A percentile compares a stretch with the other conserved stretches of the same genome.
Conservation (phyloP, 2,888 invertebrate species). For the Argyra leucocephala region DNA sequence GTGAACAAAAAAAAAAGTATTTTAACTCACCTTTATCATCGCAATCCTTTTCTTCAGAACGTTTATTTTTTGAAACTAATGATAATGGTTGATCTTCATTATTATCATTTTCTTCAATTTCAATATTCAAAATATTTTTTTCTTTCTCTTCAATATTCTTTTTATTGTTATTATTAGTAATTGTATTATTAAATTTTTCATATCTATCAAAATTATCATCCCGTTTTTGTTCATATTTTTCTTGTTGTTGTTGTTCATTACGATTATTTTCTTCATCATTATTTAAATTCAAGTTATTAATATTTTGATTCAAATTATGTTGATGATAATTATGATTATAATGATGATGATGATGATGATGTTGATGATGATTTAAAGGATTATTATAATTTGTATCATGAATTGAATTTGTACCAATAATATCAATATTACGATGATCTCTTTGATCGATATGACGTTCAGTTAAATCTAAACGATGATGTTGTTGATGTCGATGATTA, state of each 20-base stretch:
- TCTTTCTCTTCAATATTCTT: background rate
- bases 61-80: conserved; percentile 50
- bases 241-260: background rate
- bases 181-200: background rate
- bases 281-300: background rate
- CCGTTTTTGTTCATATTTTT: background rate
- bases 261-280: background rate
- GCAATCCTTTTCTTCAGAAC: conserved; percentile 34
- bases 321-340: background rate
- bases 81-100: conserved; percentile 48
- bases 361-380: no score
- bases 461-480: no score
- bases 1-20: no score
- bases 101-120: conserved; percentile 14
- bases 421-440: no score
- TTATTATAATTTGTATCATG: no score
- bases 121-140: background rate
- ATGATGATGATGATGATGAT: background rate
- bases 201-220: background rate
- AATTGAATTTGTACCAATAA: no score
- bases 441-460: no score
- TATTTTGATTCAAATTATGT: background rate
- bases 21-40: conserved; percentile 30
- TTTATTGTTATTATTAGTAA: no score
- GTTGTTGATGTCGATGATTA: background rate